These are phyloP conservation scores for Harpalus rufipes DNA, from an alignment of 2,888 invertebrate species.

Conservation along the genomic window DNA sequence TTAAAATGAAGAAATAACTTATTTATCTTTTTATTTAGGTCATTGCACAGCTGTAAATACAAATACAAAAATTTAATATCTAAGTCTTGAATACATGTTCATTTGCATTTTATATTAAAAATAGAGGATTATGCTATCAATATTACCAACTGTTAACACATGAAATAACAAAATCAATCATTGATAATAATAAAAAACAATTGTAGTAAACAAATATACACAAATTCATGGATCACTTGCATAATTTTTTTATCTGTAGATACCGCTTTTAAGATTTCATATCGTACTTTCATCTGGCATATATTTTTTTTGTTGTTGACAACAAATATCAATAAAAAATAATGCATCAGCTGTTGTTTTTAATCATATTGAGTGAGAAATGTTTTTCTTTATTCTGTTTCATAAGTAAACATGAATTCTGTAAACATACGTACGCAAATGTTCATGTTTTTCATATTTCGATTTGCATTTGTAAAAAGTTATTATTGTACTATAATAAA, in stretches of 20 bases:
- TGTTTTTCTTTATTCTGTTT: neutral
- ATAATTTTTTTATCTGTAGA: neutral
- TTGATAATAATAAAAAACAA: neutral
- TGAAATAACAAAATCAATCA: conserved; percentile 1
- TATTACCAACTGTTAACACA: neutral
- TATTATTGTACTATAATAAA: neutral
- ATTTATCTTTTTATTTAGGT: neutral
- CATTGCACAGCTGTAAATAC: neutral
- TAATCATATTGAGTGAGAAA: neutral
- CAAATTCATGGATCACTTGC: neutral
- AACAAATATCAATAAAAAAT: neutral
- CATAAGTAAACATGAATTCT: neutral
- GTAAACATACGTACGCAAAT: neutral
- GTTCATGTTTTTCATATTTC: neutral
- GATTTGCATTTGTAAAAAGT: neutral
- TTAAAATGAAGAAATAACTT: neutral
- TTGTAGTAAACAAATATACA: neutral
- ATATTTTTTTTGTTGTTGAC: neutral
- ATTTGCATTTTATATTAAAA: neutral
- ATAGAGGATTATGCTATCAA: neutral
- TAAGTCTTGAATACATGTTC: neutral
- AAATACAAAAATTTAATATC: neutral
- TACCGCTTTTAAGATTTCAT: neutral
- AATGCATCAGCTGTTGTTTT: neutral
- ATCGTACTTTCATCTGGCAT: neutral